Conservation (phyloP, 2,113 vertebrate species). For the Bolborhynchus lineola region DNA sequence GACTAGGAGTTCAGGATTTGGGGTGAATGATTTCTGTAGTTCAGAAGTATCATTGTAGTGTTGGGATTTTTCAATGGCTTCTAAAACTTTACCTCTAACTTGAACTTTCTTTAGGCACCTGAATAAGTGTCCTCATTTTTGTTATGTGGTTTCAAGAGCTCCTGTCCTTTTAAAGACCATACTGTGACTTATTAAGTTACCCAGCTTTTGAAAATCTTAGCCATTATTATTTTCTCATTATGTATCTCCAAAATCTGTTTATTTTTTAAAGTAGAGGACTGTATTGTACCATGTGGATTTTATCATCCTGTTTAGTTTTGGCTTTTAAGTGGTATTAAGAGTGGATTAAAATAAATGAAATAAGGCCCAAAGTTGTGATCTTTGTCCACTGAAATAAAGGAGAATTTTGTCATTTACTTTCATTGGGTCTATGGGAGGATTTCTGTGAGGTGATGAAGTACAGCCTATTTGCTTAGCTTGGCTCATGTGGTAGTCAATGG, state of each 20-base stretch:
- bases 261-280: background rate
- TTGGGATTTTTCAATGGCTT: background rate
- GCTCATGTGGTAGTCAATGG: constrained; percentile 14
- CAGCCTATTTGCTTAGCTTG: background rate
- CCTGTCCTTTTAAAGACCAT: background rate
- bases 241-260: background rate
- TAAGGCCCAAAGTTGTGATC: background rate
- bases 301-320: accelerated
- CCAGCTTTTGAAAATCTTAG: background rate
- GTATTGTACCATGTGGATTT: background rate
- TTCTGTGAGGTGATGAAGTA: background rate
- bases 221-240: background rate
- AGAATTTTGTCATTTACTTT: background rate
- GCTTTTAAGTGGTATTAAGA: background rate
- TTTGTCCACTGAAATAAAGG: background rate
- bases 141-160: background rate
- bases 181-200: background rate
- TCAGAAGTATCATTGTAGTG: background rate
- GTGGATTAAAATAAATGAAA: background rate
- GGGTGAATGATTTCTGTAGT: background rate
- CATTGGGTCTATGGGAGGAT: background rate
- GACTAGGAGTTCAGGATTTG: background rate
- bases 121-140: background rate
- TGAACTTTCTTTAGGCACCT: background rate
- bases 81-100: background rate